Evolutionary conservation across 2,888 invertebrate genomes (phyloP), one percentile per base, ranked within the genome.

Genomic region (Xestia c-nigrum): DNA sequence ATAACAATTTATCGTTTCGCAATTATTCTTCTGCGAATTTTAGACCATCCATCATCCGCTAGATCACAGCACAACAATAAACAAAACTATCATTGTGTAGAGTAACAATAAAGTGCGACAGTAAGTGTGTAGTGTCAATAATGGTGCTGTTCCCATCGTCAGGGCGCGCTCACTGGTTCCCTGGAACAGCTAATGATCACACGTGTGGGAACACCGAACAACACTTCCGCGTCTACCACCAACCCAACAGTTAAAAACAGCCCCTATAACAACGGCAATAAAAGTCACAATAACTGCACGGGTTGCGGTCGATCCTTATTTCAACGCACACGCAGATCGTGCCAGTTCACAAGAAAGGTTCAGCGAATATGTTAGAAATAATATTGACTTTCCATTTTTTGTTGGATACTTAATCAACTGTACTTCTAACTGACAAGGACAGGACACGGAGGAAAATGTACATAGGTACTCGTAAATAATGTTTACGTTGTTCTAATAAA

Each of bases 131-230:
- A 88, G 87, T 88, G 90, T 89, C 91, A 89, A 91, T 93, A 92
- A 91, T 91, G 66, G 74, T 47, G 84, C 82, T 81, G 91, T 94
- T 94, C 95, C 92, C 95, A 95, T 91, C 92, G 90, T 84, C 87
- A 87, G 81, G 70, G 55, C 74, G 78, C 81, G 83, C 86, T 84
- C 76, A 79, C 76, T 83, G 88, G 82, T 93, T 95, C 94, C 91
- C 91, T 92, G 92, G 92, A 95, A 95, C 92, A 90, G 90, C 93
- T 95, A 95, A 95, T 94, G 95, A 93, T 91, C 90, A 86, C 92
- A 90, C 91, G 93, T 93, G 94, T 94, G 95, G 93, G 93, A 94
- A 94, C 88, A 84, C 78, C 85, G 83, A 76, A 76, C 75, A 77
- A 78, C 74, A 87, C 92, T 94, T 95, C 95, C 95, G 94, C 90